A percentile compares a stretch with the other conserved stretches of the same genome.
phyloP scores from a whole-genome alignment of 2,888 invertebrate species.

The Lasioglossum vierecki region DNA sequence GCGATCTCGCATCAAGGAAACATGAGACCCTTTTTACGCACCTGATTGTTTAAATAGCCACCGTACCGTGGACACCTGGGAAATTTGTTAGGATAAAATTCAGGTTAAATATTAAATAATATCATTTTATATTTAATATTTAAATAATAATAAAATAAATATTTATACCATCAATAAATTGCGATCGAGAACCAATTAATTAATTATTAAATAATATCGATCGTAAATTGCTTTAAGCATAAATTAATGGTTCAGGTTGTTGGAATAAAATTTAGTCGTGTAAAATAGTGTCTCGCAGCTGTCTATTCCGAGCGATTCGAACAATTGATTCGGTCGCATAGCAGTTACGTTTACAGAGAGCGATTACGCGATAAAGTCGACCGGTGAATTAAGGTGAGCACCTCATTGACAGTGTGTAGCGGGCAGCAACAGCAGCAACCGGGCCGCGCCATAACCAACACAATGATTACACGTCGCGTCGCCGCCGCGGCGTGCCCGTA shows the following conservation, averaged over 20 bases:
- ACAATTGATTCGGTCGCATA: background rate
- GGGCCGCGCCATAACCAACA: constrained; percentile 44
- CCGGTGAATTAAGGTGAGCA: constrained; percentile 60
- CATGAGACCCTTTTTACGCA: background rate
- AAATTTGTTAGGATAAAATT: no score
- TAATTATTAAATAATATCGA: no score
- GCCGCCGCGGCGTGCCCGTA: constrained; percentile 48
- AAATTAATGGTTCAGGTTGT: no score
- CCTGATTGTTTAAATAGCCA: background rate
- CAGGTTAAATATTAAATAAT: no score
- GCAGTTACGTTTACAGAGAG: background rate
- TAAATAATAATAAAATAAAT: no score
- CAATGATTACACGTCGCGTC: constrained; percentile 59
- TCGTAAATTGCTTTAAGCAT: no score
- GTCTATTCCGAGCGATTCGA: background rate
- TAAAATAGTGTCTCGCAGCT: background rate
- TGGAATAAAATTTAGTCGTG: background rate
- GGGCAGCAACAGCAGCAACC: constrained; percentile 17
- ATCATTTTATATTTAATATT: no score
- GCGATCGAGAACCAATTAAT: no score
- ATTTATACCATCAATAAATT: no score
- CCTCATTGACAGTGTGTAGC: constrained; percentile 63
- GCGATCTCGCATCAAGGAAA: background rate
- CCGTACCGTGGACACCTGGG: background rate
- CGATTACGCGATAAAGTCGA: constrained; percentile 52